Base-by-base conservation (phyloP, 2,113 vertebrate genomes). In the Mirza zaza region DNA sequence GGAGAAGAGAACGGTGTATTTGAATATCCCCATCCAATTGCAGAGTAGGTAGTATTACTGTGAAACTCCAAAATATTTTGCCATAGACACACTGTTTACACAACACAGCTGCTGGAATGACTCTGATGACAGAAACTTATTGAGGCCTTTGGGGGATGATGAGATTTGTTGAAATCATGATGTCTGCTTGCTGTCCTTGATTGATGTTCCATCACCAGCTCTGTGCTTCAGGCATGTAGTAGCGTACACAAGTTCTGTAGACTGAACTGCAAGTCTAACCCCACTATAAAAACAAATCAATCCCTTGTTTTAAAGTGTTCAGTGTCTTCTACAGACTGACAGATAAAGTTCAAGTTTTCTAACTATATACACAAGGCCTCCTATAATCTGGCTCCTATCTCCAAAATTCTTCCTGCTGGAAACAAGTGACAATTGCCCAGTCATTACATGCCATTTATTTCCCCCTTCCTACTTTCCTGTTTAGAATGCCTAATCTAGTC, bases 121-220 rank as follows among this genome's bases (percentile, higher is more conserved):
- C 70, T 97, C 68, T 82, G 93, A 94, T 97, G 97, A 97, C 97
- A 95, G 86, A 93, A 94, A 97, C 92, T 97, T 97, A 96, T 95
- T 85, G 92, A 97, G 82, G 89, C 95, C 96, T 97, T 94, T 96
- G 92, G 95, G 97, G 88, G 82, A 93, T 91, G 92, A 95, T 94
- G 96, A 97, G 85, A 94, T 97, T 90, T 97, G 93, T 91, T 97
- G 96, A 96, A 96, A 96, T 89, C 67, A 2, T 75, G 92, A 90
- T 97, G 97, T 91, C 82, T 97, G 48, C 68, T 97, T 90, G 93
- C 82, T 89, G 55, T 8, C 76, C 67, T 94, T 96, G 96, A 97
- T 97, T 94, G 96, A 97, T 97, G 79, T 8, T 15, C 61, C 73
- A 82, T 93, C 91, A 83, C 83, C n/a, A 68, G 73, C 68, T 42